Evolutionary conservation across 2,888 invertebrate species (phyloP).

Genomic region (Operophtera brumata): DNA sequence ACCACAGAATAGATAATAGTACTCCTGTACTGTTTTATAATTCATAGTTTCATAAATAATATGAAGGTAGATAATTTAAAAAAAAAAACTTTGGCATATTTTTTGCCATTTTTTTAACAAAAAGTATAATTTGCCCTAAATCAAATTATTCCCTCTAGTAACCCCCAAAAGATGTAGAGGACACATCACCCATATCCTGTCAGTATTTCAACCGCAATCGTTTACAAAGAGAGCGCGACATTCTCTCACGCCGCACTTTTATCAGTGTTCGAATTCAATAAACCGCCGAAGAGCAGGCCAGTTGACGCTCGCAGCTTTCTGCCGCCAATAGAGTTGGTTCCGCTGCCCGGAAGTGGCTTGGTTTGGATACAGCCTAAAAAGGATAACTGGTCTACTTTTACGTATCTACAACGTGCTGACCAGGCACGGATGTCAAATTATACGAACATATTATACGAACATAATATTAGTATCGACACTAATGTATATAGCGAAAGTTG

Average conservation of each 20-base stretch:
- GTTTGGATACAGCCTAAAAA: slow-evolving; percentile 32
- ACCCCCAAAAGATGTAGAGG: neutral
- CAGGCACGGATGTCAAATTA: too few relatives aligned
- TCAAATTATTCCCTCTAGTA: neutral
- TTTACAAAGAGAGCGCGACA: slow-evolving; percentile 50
- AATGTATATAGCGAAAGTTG: too few relatives aligned
- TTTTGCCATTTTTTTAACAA: too few relatives aligned
- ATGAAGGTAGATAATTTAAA: too few relatives aligned
- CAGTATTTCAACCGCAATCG: slow-evolving; percentile 37
- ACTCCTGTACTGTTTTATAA: too few relatives aligned
- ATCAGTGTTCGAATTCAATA: slow-evolving; percentile 67
- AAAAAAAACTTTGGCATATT: too few relatives aligned
- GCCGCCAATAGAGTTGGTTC: slow-evolving; percentile 73
- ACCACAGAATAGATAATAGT: too few relatives aligned
- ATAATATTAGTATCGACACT: too few relatives aligned
- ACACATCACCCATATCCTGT: slow-evolving; percentile 15
- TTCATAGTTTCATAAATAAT: too few relatives aligned
- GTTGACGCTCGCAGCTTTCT: slow-evolving; percentile 68
- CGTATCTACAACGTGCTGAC: neutral
- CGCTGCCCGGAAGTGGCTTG: slow-evolving; percentile 69
- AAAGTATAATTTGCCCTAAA: too few relatives aligned
- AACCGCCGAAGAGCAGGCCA: slow-evolving; percentile 64
- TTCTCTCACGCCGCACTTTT: slow-evolving; percentile 53
- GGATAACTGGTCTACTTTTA: neutral
- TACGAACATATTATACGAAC: too few relatives aligned